These are phyloP conservation scores for Agriopis leucophaearia DNA, from an alignment of 2,888 invertebrate species.

Conservation along the genomic window DNA sequence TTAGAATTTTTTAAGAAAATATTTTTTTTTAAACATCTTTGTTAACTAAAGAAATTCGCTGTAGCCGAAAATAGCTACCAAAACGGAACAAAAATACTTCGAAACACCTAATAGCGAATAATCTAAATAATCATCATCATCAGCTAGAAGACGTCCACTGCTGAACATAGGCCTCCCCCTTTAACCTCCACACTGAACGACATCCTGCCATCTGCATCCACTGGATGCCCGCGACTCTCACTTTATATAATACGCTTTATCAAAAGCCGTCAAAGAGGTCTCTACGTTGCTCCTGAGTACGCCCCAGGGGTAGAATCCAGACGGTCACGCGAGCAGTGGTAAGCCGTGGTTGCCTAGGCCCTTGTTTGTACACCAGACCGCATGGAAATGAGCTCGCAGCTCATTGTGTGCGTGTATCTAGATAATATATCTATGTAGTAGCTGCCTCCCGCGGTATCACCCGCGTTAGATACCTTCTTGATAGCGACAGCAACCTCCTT, in stretches of 20 bases:
- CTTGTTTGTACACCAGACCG: slow-evolving; percentile 43
- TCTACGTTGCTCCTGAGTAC: background rate
- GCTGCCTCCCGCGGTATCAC: too few species aligned
- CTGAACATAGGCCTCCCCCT: too few species aligned
- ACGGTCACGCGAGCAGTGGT: slow-evolving; percentile 30
- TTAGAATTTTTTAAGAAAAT: background rate
- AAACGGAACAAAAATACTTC: background rate
- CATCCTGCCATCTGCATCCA: too few species aligned
- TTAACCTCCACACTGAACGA: too few species aligned
- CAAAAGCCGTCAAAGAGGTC: background rate
- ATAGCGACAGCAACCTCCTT: too few species aligned
- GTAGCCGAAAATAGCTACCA: background rate
- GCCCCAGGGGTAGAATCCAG: slow-evolving; percentile 13
- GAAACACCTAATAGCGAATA: background rate
- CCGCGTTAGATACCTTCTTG: too few species aligned
- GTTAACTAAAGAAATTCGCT: background rate
- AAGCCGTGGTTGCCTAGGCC: slow-evolving; percentile 21
- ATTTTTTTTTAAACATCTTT: too few species aligned
- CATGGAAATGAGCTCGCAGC: slow-evolving; percentile 43
- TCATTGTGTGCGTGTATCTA: slow-evolving; percentile 33
- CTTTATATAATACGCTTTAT: background rate
- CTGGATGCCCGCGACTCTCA: too few species aligned
- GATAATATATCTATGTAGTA: too few species aligned
- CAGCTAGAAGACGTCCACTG: too few species aligned
- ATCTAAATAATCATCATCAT: background rate